phyloP scores from a whole-genome alignment of 1,140 invertebrate genomes.

The Telenomus remus region DNA sequence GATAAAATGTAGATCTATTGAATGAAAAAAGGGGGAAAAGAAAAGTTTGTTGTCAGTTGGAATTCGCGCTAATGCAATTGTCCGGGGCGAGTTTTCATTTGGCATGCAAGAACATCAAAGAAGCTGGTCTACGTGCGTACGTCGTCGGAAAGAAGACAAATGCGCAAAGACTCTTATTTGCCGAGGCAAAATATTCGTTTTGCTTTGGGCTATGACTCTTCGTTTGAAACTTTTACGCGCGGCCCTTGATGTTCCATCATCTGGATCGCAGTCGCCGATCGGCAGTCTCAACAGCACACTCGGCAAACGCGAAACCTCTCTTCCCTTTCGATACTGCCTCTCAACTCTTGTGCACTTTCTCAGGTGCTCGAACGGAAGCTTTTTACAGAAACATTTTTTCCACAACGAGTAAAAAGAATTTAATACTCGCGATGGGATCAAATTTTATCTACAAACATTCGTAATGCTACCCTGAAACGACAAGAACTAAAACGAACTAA shows the following conservation, averaged over 20 bases:
- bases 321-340: slow-evolving; percentile 5
- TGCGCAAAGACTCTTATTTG: slow-evolving; percentile 45
- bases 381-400: slow-evolving; percentile 41
- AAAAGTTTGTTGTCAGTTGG: too few relatives aligned
- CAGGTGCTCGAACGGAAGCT: slow-evolving; percentile 48
- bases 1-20: too few relatives aligned
- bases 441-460: too few relatives aligned
- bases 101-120: slow-evolving; percentile 44
- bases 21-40: background rate
- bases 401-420: too few relatives aligned
- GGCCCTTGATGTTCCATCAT: slow-evolving; percentile 52
- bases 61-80: slow-evolving; percentile 28
- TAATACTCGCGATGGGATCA: too few relatives aligned
- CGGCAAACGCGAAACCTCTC: slow-evolving; percentile 51
- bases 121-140: slow-evolving; percentile 22
- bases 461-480: too few relatives aligned
- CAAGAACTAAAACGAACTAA: too few relatives aligned
- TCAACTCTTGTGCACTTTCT: slow-evolving; percentile 29
- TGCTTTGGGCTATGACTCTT: slow-evolving; percentile 38
- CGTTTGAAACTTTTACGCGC: slow-evolving; percentile 48
- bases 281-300: slow-evolving; percentile 34
- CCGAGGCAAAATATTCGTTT: slow-evolving; percentile 44
- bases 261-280: slow-evolving; percentile 49
- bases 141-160: slow-evolving; percentile 27
- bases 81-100: slow-evolving; percentile 34